Base-by-base conservation (phyloP, 2,113 vertebrate species). In the Lycocorax pyrrhopterus region DNA sequence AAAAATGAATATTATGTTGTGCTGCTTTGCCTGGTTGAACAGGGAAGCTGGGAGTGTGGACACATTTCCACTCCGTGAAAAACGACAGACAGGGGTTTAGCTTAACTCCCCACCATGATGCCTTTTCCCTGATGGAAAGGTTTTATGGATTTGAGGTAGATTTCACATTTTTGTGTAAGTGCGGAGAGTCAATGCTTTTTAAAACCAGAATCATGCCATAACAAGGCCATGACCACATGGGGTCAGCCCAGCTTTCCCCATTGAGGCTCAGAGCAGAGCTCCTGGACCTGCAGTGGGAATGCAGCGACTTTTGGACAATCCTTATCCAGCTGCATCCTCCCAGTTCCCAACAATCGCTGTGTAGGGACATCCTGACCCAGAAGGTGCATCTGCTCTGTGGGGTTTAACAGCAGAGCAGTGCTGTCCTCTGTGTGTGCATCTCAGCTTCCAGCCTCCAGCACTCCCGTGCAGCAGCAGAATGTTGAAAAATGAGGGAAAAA, bases 211-310 rank as follows among this genome's bases (percentile, higher is more conserved):
- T 3, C 1, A 0, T 68, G 53, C 53, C n/a, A 0, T 77, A 8
- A 6, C 22, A 7, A 44, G n/a, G 67, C 55, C 0, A 0, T 37
- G 87, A 3, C 84, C 94, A 79, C 96, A 64, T 6, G 96, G 93
- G 84, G 84, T 94, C 95, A 96, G 92, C 62, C 62, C 93, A 87
- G 93, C 81, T 93, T 86, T 96, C 84, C 87, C 84, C 77, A 22
- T 7, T 1, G 43, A 80, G 46, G 29, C 86, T 80, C 3, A 1
- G n/a, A 43, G 74, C 56, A 8, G 66, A 72, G 19, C 3, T 56
- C 29, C 47, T 33, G 52, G 39, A 25, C 10, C 39, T 30, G 43
- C 8, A 2, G 2, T 0, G 1, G 51, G 55, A 67, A 32, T 29
- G 5, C 2, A 0, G 37, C 0, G 1, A 4, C 2, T 46, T 91